phyloP scores from a whole-genome alignment of 2,113 vertebrate species.

The Xenus cinereus region DNA sequence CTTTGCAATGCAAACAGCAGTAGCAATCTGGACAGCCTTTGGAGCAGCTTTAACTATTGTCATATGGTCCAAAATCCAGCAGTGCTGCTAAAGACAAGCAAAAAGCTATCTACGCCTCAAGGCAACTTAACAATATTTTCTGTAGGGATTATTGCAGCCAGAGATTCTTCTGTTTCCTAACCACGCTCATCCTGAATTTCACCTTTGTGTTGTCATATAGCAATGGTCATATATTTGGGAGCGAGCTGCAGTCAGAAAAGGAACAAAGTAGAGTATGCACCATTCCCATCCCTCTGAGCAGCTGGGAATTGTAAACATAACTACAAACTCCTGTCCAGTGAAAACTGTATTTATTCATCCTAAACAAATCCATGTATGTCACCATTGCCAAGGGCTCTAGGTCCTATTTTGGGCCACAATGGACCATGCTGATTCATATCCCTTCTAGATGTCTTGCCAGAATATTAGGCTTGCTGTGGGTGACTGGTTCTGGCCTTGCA shows the following conservation, averaged over 20 bases:
- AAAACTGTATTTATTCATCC: conserved; percentile 16
- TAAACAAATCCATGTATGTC: neutral
- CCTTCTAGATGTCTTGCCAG: neutral
- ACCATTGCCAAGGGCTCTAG: neutral
- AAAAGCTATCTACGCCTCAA: neutral
- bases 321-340: neutral
- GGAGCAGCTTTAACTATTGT: neutral
- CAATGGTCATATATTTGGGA: neutral
- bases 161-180: neutral
- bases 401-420: neutral
- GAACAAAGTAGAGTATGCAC: neutral
- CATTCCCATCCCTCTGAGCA: neutral
- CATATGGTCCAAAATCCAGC: neutral
- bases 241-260: neutral
- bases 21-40: neutral
- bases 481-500: neutral
- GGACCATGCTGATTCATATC: neutral
- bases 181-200: neutral
- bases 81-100: neutral
- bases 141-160: neutral
- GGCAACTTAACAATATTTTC: neutral
- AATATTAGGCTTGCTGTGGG: neutral
- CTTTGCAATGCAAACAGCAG: too few relatives aligned
- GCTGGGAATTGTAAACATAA: conserved; percentile 7
- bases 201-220: neutral